A percentile compares a stretch with the other conserved stretches of the same genome.
phyloP scores from a whole-genome alignment of 1,140 invertebrate genomes.

The Drosophila insularis region DNA sequence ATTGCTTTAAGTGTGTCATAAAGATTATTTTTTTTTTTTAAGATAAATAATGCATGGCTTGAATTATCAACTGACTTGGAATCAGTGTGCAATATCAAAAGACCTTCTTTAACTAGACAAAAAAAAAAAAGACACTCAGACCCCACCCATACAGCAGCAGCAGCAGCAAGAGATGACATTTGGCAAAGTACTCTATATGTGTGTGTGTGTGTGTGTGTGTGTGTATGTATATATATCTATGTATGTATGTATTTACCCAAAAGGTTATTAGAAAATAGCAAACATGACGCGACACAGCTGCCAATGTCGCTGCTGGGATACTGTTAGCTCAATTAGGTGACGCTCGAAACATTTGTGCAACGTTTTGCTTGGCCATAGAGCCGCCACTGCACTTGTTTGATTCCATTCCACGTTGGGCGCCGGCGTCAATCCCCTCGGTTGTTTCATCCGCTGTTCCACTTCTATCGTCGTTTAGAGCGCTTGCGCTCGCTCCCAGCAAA shows the following conservation, averaged over 20 bases:
- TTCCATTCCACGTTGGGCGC: constrained; percentile 8
- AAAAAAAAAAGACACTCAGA: not conserved
- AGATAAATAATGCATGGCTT: not conserved
- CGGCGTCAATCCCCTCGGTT: not conserved
- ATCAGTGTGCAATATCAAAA: constrained; percentile 4
- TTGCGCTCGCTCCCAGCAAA: constrained; percentile 12
- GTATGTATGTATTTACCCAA: not conserved
- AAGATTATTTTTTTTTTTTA: not conserved
- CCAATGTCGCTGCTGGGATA: constrained; percentile 4
- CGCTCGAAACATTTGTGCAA: constrained; percentile 6
- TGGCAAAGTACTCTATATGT: not conserved
- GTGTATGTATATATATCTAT: not conserved
- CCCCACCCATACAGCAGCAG: not conserved
- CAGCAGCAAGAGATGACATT: not conserved
- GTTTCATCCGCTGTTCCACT: not conserved
- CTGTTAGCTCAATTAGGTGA: constrained; percentile 9
- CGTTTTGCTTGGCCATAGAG: not conserved
- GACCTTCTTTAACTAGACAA: not conserved
- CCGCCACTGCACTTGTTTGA: constrained; percentile 10
- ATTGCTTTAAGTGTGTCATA: not conserved
- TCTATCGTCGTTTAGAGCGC: not conserved
- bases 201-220: not conserved
- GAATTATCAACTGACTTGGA: not conserved
- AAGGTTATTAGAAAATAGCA: constrained; percentile 13
- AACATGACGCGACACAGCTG: constrained; percentile 2